Conservation (phyloP, 2,888 invertebrate genomes). For the Ferrisia virgata region DNA sequence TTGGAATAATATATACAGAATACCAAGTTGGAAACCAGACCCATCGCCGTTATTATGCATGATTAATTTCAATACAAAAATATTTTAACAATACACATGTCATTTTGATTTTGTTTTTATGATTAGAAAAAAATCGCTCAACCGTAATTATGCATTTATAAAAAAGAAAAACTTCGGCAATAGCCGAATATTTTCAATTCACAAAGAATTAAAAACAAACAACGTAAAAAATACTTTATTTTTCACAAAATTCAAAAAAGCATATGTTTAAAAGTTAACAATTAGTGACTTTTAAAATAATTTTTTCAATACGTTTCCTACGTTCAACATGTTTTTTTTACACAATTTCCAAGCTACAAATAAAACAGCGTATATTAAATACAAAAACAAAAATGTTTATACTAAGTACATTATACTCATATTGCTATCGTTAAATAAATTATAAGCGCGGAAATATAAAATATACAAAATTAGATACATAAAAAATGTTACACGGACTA, state of each 20-base stretch:
- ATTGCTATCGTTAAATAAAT: conserved; percentile 39
- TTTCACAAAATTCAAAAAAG: conserved; percentile 22
- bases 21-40: conserved; percentile 51
- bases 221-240: conserved; percentile 27
- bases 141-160: background rate
- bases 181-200: background rate
- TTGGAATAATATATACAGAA: conserved; percentile 52
- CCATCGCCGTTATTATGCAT: conserved; percentile 25
- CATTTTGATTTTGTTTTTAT: conserved; percentile 5
- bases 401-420: conserved; percentile 38
- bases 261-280: conserved; percentile 14
- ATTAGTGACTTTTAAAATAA: conserved; percentile 12
- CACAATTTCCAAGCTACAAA: conserved; percentile 17
- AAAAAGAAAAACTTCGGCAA: background rate
- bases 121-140: background rate
- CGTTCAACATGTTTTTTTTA: conserved; percentile 1
- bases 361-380: background rate
- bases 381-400: conserved; percentile 1
- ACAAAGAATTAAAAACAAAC: background rate
- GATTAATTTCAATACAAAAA: conserved; percentile 23
- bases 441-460: conserved; percentile 39
- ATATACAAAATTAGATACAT: conserved; percentile 39
- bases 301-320: background rate
- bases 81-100: background rate
- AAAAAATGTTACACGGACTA: conserved; percentile 23